A percentile compares a stretch with the other conserved stretches of the same genome.
Evolutionary conservation across 2,113 vertebrate species (phyloP).

Genomic region (Lota lota): DNA sequence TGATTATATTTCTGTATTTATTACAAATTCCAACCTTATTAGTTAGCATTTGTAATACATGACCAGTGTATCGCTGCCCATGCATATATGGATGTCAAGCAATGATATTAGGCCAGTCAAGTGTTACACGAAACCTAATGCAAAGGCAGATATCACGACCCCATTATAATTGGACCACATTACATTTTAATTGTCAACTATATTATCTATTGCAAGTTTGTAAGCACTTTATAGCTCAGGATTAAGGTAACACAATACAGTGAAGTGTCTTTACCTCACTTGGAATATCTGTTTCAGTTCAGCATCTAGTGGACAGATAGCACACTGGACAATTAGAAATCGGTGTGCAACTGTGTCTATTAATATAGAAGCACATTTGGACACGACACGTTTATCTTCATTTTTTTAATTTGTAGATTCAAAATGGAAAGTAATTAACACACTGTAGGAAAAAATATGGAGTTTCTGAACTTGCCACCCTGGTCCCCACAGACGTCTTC

Average conservation of each 20-base stretch:
- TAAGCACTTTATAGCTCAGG: constrained; percentile 76
- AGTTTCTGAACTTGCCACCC: constrained; percentile 20
- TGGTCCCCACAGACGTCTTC: constrained; percentile 56
- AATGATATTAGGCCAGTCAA: neutral
- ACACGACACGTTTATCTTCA: neutral
- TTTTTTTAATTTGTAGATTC: neutral
- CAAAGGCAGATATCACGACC: constrained; percentile 15
- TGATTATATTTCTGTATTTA: constrained; percentile 62
- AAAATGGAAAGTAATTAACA: neutral
- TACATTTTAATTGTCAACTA: constrained; percentile 35
- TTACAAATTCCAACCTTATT: constrained; percentile 44
- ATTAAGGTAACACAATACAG: constrained; percentile 46
- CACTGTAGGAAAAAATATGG: neutral
- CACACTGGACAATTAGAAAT: constrained; percentile 20
- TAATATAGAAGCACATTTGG: neutral
- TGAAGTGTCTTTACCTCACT: constrained; percentile 55
- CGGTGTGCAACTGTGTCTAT: neutral
- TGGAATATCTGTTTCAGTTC: constrained; percentile 44
- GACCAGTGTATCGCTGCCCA: neutral
- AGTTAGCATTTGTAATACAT: constrained; percentile 24
- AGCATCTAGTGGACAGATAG: constrained; percentile 9
- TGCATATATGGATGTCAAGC: neutral
- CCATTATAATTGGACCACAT: constrained; percentile 36
- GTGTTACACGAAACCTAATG: neutral
- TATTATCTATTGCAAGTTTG: constrained; percentile 63